A percentile compares a stretch with the other conserved stretches of the same genome.
Conservation (phyloP, 2,113 vertebrate species). For the Piprites chloris region DNA sequence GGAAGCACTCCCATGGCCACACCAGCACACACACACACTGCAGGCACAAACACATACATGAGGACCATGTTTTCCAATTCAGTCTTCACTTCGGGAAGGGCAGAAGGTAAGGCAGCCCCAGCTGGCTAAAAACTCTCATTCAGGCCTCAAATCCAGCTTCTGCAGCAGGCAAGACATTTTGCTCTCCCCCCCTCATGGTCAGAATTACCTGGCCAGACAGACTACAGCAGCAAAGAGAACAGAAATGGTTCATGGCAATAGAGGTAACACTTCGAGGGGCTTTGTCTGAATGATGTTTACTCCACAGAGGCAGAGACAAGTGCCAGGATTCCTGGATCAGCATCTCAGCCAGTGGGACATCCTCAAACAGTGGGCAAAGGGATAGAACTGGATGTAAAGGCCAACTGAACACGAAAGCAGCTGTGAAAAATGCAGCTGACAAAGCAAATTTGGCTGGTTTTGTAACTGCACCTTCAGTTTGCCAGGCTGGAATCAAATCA, state of each 20-base stretch:
- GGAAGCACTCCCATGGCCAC: background rate
- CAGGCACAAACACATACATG: background rate
- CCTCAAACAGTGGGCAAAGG: background rate
- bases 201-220: background rate
- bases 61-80: background rate
- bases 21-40: background rate
- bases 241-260: background rate
- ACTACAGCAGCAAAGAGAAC: background rate
- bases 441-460: background rate
- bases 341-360: background rate
- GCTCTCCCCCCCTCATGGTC: background rate
- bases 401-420: background rate
- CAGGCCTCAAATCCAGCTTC: background rate
- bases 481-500: background rate
- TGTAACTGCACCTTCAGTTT: background rate
- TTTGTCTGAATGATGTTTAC: background rate
- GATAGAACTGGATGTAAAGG: fast-evolving
- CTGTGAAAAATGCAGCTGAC: background rate
- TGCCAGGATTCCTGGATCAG: background rate
- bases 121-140: background rate
- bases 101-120: background rate
- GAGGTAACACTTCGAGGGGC: background rate
- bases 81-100: background rate
- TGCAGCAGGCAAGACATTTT: background rate
- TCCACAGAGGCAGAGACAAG: background rate